phyloP scores from a whole-genome alignment of 1,140 invertebrate species.

The Meloidogyne floridensis region DNA sequence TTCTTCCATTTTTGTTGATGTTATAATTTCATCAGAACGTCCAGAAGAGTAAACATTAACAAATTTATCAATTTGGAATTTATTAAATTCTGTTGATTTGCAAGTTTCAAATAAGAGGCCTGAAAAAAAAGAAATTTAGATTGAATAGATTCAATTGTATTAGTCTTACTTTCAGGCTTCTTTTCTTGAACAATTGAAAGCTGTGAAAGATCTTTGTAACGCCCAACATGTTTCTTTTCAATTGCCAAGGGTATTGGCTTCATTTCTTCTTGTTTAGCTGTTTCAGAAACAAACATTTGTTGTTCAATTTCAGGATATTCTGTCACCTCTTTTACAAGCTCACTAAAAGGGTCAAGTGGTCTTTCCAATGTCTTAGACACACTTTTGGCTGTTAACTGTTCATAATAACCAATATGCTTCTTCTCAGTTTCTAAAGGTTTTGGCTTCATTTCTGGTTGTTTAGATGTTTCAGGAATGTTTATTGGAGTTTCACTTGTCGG shows the following conservation, averaged over 20 bases:
- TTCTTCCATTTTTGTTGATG: too few species aligned
- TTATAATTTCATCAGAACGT: neutral
- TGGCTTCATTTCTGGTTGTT: neutral
- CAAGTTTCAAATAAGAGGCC: too few species aligned
- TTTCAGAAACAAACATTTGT: neutral
- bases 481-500: too few species aligned
- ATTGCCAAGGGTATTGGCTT: too few species aligned
- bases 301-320: neutral
- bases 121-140: too few species aligned
- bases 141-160: too few species aligned
- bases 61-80: neutral
- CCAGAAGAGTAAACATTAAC: neutral
- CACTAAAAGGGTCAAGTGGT: neutral
- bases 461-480: neutral
- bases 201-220: too few species aligned
- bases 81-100: too few species aligned
- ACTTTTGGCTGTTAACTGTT: neutral
- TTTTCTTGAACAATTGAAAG: too few species aligned
- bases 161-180: too few species aligned
- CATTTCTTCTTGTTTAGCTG: too few species aligned
- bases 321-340: neutral
- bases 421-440: neutral
- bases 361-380: neutral
- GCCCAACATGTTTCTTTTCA: too few species aligned
- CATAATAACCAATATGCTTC: neutral